Conservation (phyloP, 2,797 vertebrate genomes). For the Xenops minutus region DNA sequence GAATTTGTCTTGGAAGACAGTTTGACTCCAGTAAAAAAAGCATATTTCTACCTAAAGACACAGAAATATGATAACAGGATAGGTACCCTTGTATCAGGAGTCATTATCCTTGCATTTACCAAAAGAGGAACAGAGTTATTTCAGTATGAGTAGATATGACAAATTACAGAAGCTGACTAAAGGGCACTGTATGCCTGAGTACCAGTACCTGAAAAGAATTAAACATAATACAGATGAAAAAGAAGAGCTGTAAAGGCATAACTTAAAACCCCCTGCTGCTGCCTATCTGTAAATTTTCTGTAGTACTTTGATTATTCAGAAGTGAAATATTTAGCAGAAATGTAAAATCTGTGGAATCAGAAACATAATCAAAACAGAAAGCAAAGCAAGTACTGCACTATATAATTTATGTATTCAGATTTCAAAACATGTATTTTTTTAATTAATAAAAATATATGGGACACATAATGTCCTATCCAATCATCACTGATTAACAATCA, state of each 20-base stretch:
- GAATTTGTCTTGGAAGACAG: neutral
- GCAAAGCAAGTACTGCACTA: neutral
- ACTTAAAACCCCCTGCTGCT: rapidly evolving
- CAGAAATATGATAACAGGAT: neutral
- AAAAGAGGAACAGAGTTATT: neutral
- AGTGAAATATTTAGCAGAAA: neutral
- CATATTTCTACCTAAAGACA: neutral
- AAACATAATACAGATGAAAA: neutral
- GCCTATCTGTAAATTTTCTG: neutral
- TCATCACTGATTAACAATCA: neutral
- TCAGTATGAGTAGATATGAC: neutral
- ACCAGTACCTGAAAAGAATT: neutral
- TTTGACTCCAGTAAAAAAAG: neutral
- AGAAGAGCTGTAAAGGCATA: neutral
- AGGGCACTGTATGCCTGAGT: neutral
- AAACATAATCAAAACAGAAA: neutral
- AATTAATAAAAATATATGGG: neutral
- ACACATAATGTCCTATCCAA: neutral
- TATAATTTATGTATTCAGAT: neutral
- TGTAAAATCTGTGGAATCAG: neutral
- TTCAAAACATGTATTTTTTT: neutral
- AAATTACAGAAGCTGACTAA: neutral
- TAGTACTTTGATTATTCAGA: neutral
- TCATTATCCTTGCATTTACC: neutral
- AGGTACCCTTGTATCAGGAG: neutral